phyloP scores from a whole-genome alignment of 2,888 invertebrate species.

The Cataglyphis cursor region DNA sequence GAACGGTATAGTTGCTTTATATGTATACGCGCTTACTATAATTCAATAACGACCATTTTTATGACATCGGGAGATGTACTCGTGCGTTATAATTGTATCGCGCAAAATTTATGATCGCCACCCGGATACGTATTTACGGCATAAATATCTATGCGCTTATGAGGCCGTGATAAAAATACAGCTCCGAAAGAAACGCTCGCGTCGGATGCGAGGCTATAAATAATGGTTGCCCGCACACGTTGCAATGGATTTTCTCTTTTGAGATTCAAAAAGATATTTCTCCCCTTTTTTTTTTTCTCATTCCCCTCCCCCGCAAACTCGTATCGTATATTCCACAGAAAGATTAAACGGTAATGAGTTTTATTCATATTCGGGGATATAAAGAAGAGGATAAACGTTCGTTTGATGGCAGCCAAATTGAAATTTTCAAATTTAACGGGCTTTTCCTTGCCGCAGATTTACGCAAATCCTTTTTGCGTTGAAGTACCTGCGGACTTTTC shows the following conservation, averaged over 20 bases:
- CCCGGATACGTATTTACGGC: conserved; percentile 44
- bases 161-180: conserved; percentile 43
- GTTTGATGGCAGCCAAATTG: conserved; percentile 30
- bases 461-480: conserved; percentile 1
- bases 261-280: conserved; percentile 38
- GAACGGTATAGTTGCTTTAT: background rate
- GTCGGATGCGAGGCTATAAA: conserved; percentile 37
- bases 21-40: background rate
- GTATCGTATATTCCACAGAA: background rate
- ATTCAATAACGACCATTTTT: conserved; percentile 28
- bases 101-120: conserved; percentile 49
- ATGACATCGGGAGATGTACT: background rate
- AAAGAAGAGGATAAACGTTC: conserved; percentile 41
- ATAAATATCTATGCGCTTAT: conserved; percentile 52
- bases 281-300: background rate
- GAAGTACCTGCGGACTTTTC: background rate
- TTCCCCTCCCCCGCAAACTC: background rate
- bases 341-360: conserved; percentile 49
- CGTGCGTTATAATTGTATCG: conserved; percentile 42
- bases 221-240: conserved; percentile 29
- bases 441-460: background rate
- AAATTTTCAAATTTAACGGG: conserved; percentile 19
- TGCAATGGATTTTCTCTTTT: conserved; percentile 39
- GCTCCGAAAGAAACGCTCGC: conserved; percentile 30
- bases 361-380: conserved; percentile 30